These are phyloP conservation scores for Rhadina sibilatrix DNA, from an alignment of 2,113 vertebrate genomes.

Conservation along the genomic window DNA sequence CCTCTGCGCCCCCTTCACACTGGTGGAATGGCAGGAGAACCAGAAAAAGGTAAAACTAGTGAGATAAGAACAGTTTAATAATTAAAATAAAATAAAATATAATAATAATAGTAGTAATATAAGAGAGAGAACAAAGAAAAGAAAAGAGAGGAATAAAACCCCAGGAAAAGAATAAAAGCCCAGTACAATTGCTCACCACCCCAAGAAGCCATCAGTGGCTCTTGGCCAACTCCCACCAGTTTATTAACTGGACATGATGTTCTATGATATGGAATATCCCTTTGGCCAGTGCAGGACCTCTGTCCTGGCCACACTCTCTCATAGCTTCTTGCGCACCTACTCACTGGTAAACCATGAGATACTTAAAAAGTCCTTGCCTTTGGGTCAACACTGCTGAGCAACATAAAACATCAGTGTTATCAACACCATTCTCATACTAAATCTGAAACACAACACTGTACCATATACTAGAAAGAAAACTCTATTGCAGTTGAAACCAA, in stretches of 20 bases:
- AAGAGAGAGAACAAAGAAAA: not conserved
- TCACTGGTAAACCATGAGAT: not conserved
- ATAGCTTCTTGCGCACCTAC: not conserved
- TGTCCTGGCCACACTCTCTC: not conserved
- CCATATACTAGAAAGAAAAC: not conserved
- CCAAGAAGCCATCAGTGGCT: fast-evolving
- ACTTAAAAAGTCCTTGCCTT: not conserved
- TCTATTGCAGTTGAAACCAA: not conserved
- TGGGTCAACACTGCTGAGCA: not conserved
- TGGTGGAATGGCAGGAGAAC: not conserved
- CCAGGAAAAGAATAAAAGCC: not conserved
- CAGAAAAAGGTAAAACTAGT: not conserved
- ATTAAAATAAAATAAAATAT: not conserved
- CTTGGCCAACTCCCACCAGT: not conserved
- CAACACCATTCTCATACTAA: not conserved
- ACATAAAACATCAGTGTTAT: not conserved
- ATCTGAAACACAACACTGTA: not conserved
- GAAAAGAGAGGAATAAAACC: not conserved
- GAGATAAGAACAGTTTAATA: not conserved
- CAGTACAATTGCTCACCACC: not conserved
- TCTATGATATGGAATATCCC: not conserved
- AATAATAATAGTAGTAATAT: not conserved
- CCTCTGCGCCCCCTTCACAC: not conserved
- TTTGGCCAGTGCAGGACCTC: not conserved
- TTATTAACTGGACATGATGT: not conserved